Evolutionary conservation across 2,113 vertebrate species (phyloP).

Genomic region (Pseudopodoces humilis): DNA sequence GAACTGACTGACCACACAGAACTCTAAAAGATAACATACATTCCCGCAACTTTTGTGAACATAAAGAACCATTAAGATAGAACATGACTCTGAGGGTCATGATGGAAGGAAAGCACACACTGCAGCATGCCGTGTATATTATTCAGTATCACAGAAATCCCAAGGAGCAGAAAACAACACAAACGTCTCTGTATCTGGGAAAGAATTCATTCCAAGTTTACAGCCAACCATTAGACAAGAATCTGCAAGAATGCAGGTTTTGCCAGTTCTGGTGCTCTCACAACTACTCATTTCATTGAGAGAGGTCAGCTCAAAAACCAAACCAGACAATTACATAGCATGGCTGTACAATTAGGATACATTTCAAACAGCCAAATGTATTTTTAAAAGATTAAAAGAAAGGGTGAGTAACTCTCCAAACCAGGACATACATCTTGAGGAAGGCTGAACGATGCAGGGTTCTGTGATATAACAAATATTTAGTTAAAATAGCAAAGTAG

Average conservation of each 20-base stretch:
- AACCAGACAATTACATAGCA: not conserved
- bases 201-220: not conserved
- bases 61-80: not conserved
- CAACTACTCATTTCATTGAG: not conserved
- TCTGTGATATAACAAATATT: not conserved
- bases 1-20: not conserved
- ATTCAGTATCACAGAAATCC: not conserved
- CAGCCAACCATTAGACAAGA: not conserved
- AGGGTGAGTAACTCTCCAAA: not conserved
- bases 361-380: not conserved
- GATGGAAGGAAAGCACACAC: not conserved
- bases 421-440: not conserved
- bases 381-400: not conserved
- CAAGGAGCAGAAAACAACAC: not conserved
- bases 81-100: not conserved
- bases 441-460: not conserved
- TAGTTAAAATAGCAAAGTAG: not conserved
- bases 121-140: not conserved
- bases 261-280: not conserved
- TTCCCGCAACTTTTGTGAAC: not conserved
- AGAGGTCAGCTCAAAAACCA: not conserved
- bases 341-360: not conserved
- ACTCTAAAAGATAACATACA: not conserved
- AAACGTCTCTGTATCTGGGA: not conserved
- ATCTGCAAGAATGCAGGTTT: not conserved